Evolutionary conservation across 2,113 vertebrate species (phyloP).

Genomic region (Tyrannus savana): DNA sequence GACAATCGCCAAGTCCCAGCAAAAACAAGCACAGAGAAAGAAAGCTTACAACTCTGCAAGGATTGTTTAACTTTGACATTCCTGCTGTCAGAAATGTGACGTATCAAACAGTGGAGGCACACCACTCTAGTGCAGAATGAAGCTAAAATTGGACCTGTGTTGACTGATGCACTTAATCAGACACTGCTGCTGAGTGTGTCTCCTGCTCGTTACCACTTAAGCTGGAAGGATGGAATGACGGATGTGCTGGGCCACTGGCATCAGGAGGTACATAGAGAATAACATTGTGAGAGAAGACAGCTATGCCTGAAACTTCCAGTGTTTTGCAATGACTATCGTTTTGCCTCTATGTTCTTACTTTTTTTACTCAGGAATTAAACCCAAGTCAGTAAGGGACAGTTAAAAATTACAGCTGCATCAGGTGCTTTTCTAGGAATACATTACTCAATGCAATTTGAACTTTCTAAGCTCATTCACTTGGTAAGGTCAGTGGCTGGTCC

Average conservation of each 20-base stretch:
- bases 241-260: not conserved
- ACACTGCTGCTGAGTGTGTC: not conserved
- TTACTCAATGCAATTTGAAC: not conserved
- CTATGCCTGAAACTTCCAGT: not conserved
- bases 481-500: not conserved
- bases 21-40: conserved; percentile 20
- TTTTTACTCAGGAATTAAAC: not conserved
- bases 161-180: not conserved
- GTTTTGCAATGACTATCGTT: not conserved
- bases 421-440: not conserved
- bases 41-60: not conserved
- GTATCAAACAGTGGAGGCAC: not conserved
- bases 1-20: not conserved
- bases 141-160: not conserved
- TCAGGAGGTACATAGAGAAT: not conserved
- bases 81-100: not conserved
- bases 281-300: not conserved
- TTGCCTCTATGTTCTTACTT: not conserved
- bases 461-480: not conserved
- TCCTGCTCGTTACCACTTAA: not conserved
- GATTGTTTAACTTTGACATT: conserved; percentile 14
- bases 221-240: not conserved
- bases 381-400: not conserved
- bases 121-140: not conserved
- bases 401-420: not conserved